Base-by-base conservation (phyloP, 1,140 invertebrate genomes). In the Aricia agestis region DNA sequence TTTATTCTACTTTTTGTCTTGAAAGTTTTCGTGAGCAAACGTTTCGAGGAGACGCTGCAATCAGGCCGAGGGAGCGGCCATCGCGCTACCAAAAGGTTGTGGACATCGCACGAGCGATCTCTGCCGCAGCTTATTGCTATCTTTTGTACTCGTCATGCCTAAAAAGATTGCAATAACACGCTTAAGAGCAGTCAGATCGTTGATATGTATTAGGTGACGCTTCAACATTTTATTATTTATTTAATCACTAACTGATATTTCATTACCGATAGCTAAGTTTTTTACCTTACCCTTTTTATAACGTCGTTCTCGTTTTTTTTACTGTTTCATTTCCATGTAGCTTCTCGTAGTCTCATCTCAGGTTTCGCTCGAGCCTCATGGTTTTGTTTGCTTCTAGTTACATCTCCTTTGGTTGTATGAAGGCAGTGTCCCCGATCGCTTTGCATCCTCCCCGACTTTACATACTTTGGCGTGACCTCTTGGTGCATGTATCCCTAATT, bases 401-500 rank as follows among this genome's bases (percentile, higher is more conserved):
- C 77, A 86, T 89, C 88, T 91, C 89, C 86, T 89, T 85, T 90
- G 86, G 82, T 88, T 91, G 82, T 86, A 88, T 89, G 87, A 90
- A 90, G 87, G 87, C 87, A 91, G 89, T 90, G 89, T 90, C 89
- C 87, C 87, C 87, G 87, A 87, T 88, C 83, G 89, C 89, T 91
- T 91, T 90, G 89, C 89, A 91, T 90, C 87, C 81, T 82, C 85
- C 89, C 87, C 78, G 75, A 85, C 80, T 83, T 90, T 76, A 83
- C 84, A 87, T 85, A 85, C 18, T 84, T 89, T 91, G 89, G 89
- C 89, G 89, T 91, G 89, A 89, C 89, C 82, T 91, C 89, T 91
- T 91, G 89, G 89, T 87, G 89, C 89, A 91, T 91, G 89, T 78
- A 78, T 80, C 82, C 86, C 82, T 52, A 69, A 79, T 70, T 70